Base-by-base conservation (phyloP, 2,888 invertebrate species). In the Sialis lutaria region DNA sequence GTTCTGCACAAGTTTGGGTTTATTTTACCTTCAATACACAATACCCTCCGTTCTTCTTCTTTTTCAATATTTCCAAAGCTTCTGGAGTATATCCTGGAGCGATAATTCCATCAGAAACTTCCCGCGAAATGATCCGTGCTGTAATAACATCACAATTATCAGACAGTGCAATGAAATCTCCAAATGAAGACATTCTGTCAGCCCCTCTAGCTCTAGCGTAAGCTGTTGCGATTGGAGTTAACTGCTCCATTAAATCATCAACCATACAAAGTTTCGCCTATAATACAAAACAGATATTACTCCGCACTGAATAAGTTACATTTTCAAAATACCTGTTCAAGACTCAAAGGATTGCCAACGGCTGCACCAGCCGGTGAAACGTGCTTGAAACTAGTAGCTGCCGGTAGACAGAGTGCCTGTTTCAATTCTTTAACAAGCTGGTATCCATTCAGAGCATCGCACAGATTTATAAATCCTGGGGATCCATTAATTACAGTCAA, bases 131-230 rank as follows among this genome's bases (percentile, higher is more conserved):
- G 48, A 98, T 86, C 60, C 75, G 80, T 0, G 98, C 97, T 0
- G 97, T 98, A 50, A 79, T 60, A 44, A 73, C 77, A 66, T 98
- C 97, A 60, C 97, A 98, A 1, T 69, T 65, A 62, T 95, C 92
- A 0, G 95, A 96, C 0, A 98, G 64, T 0, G 95, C 93, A 34
- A 97, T 77, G 64, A 97, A 97, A 67, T 98, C 98, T 0, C 98
- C 97, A 66, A 97, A 98, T 1, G 96, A 96, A 6, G 95, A 96
- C 97, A 98, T 97, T 46, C 97, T 77, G 67, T 98, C 97, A 10
- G 96, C 95, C 44, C 97, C 96, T 60, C 97, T 77, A 0, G 97
- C 97, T 49, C 96, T 74, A 0, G 95, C 96, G 67, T 97, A 97
- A 1, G 97, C 96, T 10, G 75, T 74, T 0, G 93, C 92, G 8